These are phyloP conservation scores for Tetranychus urticae DNA, from an alignment of 1,140 invertebrate genomes.

Conservation along the genomic window DNA sequence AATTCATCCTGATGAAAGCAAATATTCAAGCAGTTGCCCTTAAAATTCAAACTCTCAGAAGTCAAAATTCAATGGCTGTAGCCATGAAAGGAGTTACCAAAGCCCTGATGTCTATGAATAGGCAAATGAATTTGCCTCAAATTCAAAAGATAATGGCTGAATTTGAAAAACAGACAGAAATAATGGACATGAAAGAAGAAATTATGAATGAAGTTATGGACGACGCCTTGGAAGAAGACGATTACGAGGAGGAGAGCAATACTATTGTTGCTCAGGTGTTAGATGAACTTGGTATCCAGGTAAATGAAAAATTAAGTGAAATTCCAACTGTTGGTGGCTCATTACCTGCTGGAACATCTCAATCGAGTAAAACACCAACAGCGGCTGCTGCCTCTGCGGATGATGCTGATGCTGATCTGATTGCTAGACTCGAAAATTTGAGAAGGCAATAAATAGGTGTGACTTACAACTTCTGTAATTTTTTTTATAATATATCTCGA, in stretches of 20 bases:
- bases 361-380: conserved; percentile 22
- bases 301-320: conserved; percentile 63
- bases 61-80: conserved; percentile 96
- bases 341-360: conserved; percentile 21
- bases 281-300: conserved; percentile 84
- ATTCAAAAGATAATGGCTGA: conserved; percentile 91
- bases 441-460: conserved; percentile 43
- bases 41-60: conserved; percentile 92
- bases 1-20: conserved; percentile 98
- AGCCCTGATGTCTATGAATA: conserved; percentile 96
- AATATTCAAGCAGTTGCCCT: conserved; percentile 97
- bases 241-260: conserved; percentile 77
- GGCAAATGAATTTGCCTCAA: conserved; percentile 83
- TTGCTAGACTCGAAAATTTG: conserved; percentile 77
- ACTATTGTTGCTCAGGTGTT: conserved; percentile 23
- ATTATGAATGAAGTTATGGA: conserved; percentile 99
- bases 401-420: conserved; percentile 81
- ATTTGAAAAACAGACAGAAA: conserved; percentile 98
- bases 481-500: too few species aligned
- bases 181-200: conserved; percentile 99
- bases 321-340: conserved; percentile 40
- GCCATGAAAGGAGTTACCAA: conserved; percentile 98
- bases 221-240: conserved; percentile 94
- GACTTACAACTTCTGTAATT: not conserved
- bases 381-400: conserved; percentile 25